Evolutionary conservation across 64 coral and sea anemone species (phyloP), one percentile per base, ranked within the genome.

Genomic region (Dendrophyllia cribrosa): DNA sequence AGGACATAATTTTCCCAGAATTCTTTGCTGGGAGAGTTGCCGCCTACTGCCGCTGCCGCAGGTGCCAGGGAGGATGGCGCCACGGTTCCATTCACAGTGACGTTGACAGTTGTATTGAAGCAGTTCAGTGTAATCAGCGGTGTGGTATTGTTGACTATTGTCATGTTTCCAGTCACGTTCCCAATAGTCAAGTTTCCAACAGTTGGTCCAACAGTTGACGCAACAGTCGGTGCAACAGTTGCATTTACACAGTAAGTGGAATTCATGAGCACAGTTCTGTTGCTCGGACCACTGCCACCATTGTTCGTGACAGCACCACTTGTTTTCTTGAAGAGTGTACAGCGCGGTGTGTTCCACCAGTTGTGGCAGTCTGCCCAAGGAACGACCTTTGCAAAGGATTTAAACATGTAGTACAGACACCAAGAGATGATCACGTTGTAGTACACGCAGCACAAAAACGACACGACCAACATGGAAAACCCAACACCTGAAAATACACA

Each of bases 351-450:
- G 62, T 99, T 99, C 97, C 97, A 99, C 91, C 88, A 94, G 71
- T 99, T 99, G 74, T 87, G 48, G 66, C 97, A 99, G 19, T 70
- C 60, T 75, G 88, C 90, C 97, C 97, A 99, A 24, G 97, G 97
- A 20, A 99, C 97, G 52, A 94, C 73, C 11, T 81, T 91, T 17
- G 85, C 77, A 77, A 99, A 93, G 12, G 97, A 99, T 67, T 96
- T 88, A 85, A 92, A 96, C 21, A 99, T 82, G 50, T 99, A 99
- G 69, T 99, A 99, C 69, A 99, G 78, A 83, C 97, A 99, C 97
- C 97, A 99, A 0, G 88, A 83, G 55, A 99, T 99, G 70, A 99
- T 99, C 17, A 99, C 97, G 59, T 99, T 99, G 88, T 99, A 99
- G 25, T 99, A 99, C 15, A 99, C 91, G 60, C 94, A 96, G 51